Conservation (phyloP, 2,888 invertebrate genomes). For the Dicranocentrus wangi region DNA sequence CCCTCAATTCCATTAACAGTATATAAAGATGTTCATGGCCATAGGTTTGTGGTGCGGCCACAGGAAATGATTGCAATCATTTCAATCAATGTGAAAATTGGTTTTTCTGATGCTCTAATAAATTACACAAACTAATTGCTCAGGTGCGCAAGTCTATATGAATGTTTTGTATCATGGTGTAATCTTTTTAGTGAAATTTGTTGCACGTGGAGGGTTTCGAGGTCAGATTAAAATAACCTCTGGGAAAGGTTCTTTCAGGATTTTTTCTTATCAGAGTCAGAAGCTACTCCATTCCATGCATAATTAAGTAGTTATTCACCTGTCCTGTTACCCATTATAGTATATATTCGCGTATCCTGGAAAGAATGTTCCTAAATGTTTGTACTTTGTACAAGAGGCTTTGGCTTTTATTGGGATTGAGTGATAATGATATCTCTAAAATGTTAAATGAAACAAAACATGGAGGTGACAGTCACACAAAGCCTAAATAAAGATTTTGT, state of each 20-base stretch:
- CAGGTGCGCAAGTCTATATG: constrained; percentile 1
- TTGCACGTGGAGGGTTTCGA: not conserved
- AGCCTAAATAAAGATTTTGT: too few relatives aligned
- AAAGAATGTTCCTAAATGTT: not conserved
- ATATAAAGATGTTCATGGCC: too few relatives aligned
- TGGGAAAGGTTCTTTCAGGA: not conserved
- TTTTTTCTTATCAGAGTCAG: not conserved
- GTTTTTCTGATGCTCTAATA: not conserved
- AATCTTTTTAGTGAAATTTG: not conserved
- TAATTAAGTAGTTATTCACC: not conserved
- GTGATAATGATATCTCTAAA: too few relatives aligned
- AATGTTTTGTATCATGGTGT: too few relatives aligned
- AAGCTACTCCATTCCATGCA: not conserved
- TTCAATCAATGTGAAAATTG: too few relatives aligned
- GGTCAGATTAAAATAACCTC: not conserved
- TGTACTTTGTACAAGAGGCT: not conserved
- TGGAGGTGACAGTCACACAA: too few relatives aligned
- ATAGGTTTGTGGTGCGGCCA: too few relatives aligned
- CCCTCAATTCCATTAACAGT: too few relatives aligned
- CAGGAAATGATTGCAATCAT: too few relatives aligned
- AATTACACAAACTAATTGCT: not conserved
- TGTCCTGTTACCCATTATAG: not conserved
- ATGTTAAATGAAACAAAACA: too few relatives aligned
- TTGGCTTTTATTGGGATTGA: too few relatives aligned
- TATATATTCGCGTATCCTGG: not conserved